Evolutionary conservation across 2,797 vertebrate genomes (phyloP).

Genomic region (Toxotes lorentzi): DNA sequence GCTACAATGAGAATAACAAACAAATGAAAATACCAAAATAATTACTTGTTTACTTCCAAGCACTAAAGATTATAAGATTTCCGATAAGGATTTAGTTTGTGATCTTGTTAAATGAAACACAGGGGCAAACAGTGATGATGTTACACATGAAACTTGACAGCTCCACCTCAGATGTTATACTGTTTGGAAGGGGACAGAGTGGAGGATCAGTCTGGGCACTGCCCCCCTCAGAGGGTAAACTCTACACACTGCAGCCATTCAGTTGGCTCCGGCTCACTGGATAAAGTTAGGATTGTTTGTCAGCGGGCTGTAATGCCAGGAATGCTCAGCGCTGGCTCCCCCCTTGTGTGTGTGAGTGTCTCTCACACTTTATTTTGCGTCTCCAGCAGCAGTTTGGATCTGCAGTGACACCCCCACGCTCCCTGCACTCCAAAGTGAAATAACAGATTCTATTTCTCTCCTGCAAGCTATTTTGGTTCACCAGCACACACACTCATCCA

Average conservation of each 20-base stretch:
- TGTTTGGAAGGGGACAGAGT: slow-evolving; percentile 69
- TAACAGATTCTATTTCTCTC: slow-evolving; percentile 75
- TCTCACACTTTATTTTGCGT: slow-evolving; percentile 68
- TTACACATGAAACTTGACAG: slow-evolving; percentile 44
- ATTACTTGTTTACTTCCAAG: not conserved
- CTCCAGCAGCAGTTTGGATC: slow-evolving; percentile 54
- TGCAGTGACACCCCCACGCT: slow-evolving; percentile 50
- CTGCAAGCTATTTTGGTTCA: slow-evolving; percentile 71
- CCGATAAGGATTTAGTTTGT: not conserved
- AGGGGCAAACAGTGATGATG: slow-evolving; percentile 13
- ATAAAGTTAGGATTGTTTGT: slow-evolving; percentile 91
- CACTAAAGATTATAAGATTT: not conserved
- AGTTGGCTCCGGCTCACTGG: slow-evolving; percentile 78
- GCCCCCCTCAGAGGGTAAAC: slow-evolving; percentile 79
- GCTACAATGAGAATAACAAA: slow-evolving; percentile 12
- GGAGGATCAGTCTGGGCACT: slow-evolving; percentile 59
- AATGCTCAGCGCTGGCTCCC: slow-evolving; percentile 82
- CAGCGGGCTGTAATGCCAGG: slow-evolving; percentile 85
- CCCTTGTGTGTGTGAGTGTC: slow-evolving; percentile 59
- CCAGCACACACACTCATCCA: slow-evolving; percentile 27
- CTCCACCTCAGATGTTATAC: slow-evolving; percentile 46
- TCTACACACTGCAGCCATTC: slow-evolving; percentile 87
- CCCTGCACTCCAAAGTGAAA: slow-evolving; percentile 72
- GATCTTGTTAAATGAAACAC: slow-evolving; percentile 2
- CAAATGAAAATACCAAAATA: slow-evolving; percentile 15